These are phyloP conservation scores for Caenorhabditis inopinata DNA, from an alignment of 1,140 invertebrate species.

Conservation along the genomic window DNA sequence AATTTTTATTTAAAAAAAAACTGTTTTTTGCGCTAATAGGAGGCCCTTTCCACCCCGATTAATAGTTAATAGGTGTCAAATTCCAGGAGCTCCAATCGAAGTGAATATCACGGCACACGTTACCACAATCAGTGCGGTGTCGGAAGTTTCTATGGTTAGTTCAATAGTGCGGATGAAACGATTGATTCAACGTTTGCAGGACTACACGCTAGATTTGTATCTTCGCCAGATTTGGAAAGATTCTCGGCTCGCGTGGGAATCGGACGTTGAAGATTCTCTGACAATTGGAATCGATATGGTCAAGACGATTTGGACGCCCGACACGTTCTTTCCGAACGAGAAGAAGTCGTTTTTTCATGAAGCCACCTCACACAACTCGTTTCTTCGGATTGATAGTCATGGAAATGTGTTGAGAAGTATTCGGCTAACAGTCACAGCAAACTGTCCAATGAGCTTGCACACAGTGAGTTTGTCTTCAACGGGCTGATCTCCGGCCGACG, in stretches of 20 bases:
- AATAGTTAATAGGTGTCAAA: background rate
- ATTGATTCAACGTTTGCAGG: constrained; percentile 71
- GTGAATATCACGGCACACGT: constrained; percentile 97
- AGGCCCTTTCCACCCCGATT: no score
- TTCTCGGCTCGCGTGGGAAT: constrained; percentile 80
- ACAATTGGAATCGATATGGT: constrained; percentile 82
- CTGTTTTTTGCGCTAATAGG: no score
- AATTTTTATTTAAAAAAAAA: no score
- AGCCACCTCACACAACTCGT: constrained; percentile 80
- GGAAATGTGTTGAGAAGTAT: constrained; percentile 70
- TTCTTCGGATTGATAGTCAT: constrained; percentile 69
- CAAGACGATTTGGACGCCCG: constrained; percentile 94
- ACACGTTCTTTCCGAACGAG: constrained; percentile 88
- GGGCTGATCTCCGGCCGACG: no score
- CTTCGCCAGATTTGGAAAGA: constrained; percentile 98
- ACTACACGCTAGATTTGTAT: constrained; percentile 98
- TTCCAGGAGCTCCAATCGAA: constrained; percentile 72
- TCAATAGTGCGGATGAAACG: background rate
- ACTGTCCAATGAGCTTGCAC: constrained; percentile 94
- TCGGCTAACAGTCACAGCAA: constrained; percentile 87
- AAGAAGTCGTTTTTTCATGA: constrained; percentile 97
- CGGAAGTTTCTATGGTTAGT: constrained; percentile 95
- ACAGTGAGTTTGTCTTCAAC: constrained; percentile 49
- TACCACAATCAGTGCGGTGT: constrained; percentile 95
- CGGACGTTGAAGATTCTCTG: constrained; percentile 32